phyloP scores from a whole-genome alignment of 2,888 invertebrate genomes.

The Spilosoma lubricipeda region DNA sequence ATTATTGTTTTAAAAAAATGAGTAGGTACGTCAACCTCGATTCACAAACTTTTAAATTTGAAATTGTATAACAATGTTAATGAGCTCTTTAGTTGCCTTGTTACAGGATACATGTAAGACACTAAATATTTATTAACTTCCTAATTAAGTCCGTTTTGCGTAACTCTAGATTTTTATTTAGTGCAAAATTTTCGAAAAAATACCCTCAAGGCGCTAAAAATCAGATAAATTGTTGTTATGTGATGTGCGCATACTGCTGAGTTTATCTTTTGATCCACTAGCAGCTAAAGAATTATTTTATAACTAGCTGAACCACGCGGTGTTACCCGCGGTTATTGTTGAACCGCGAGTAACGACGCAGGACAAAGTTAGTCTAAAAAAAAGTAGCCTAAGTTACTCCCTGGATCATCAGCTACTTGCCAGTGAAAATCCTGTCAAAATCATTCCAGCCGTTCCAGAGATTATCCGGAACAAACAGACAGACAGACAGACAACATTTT shows the following conservation, averaged over 20 bases:
- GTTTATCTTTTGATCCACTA: not conserved
- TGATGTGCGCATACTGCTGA: not conserved
- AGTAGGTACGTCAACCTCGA: not conserved
- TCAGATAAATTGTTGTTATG: not conserved
- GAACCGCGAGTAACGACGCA: too few relatives aligned
- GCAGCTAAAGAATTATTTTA: too few relatives aligned
- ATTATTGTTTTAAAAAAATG: not conserved
- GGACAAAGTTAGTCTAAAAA: too few relatives aligned
- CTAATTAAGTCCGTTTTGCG: not conserved
- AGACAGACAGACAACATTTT: too few relatives aligned
- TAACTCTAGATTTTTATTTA: not conserved
- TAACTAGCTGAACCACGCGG: too few relatives aligned
- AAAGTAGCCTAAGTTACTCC: too few relatives aligned
- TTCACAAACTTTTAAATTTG: not conserved
- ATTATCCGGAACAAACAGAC: too few relatives aligned
- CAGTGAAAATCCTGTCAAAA: too few relatives aligned
- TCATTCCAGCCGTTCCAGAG: too few relatives aligned
- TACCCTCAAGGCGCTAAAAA: not conserved
- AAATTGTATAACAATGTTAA: conserved; percentile 2
- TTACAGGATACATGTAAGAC: conserved; percentile 3
- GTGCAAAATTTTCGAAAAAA: not conserved
- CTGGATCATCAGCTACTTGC: too few relatives aligned
- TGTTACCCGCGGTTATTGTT: too few relatives aligned
- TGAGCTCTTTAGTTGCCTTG: not conserved
- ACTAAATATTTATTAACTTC: conserved; percentile 1